Base-by-base conservation (phyloP, 2,797 vertebrate genomes). In the Mallotus villosus region DNA sequence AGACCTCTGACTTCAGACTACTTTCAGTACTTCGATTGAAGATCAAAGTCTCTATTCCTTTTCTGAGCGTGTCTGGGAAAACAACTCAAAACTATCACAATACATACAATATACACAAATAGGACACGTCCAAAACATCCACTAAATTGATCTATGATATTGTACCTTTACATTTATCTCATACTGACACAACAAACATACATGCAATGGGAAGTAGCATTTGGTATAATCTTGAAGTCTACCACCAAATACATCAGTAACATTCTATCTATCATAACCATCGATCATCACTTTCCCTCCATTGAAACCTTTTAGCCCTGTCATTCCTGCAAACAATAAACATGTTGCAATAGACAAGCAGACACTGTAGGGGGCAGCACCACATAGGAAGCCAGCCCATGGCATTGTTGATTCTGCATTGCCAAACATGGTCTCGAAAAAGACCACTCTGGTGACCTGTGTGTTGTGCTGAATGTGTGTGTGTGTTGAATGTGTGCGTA, bases 291-390 rank as follows among this genome's bases (percentile, higher is more conserved):
- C 1, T 21, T 21, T 79, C 67, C 69, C 61, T 72, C 58, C 57
- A 1, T 60, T 78, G n/a, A 61, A 68, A 72, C 61, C 60, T 68
- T 74, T 80, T 72, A 8, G 70, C 29, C 71, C 70, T 25, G 16
- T 75, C 3, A 7, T 57, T 16, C 6, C 57, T 3, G 8, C 21
- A 58, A 21, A 62, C 58, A 21, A 5, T 7, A 19, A 58, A 55
- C 8, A 72, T n/a, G 57, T 27, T 75, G 68, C 16, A 62, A 22
- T 77, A 59, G 67, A 53, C 0, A 5, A 24, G 53, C 7, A 5
- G 1, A 19, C 12, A 63, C 85, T 81, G 73, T 16, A 84, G 86
- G 65, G 78, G 83, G 85, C 71, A 77, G 84, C 74, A 79, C 22
- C 59, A 27, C 32, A 16, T 41, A 17, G 67, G 51, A 72, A 34